Conservation (phyloP, 2,113 vertebrate species). For the Cavia porcellus region DNA sequence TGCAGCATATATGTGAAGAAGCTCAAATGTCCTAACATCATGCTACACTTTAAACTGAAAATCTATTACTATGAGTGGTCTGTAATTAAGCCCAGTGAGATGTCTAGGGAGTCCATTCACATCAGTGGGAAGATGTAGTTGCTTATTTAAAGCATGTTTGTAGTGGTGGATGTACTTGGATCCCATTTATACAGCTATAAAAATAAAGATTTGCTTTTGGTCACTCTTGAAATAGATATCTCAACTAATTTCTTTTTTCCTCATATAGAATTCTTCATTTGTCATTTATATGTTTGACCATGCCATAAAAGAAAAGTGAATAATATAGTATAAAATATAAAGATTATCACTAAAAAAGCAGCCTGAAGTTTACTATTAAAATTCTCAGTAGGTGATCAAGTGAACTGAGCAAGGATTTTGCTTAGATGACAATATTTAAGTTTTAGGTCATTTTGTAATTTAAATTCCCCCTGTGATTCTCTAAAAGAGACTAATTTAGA, state of each 20-base stretch:
- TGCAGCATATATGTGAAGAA: too few relatives aligned
- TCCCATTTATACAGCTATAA: too few relatives aligned
- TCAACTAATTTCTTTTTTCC: neutral
- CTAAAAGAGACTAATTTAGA: slow-evolving; percentile 53
- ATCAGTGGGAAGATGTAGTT: too few relatives aligned
- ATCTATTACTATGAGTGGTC: too few relatives aligned
- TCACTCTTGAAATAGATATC: neutral
- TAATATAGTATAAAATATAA: neutral
- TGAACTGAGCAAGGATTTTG: neutral
- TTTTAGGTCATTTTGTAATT: slow-evolving; percentile 44
- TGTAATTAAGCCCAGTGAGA: too few relatives aligned
- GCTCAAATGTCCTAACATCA: too few relatives aligned
- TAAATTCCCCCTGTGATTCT: slow-evolving; percentile 45
- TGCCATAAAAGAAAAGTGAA: slow-evolving; percentile 24
- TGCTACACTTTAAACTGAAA: too few relatives aligned
- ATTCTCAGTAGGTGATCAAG: neutral
- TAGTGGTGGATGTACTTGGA: too few relatives aligned
- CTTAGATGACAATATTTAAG: slow-evolving; percentile 45
- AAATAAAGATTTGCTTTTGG: too few relatives aligned
- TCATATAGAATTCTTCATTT: slow-evolving; percentile 19
- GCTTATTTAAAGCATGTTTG: too few relatives aligned
- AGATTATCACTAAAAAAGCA: neutral
- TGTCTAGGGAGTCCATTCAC: too few relatives aligned
- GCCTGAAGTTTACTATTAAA: neutral
- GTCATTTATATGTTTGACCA: slow-evolving; percentile 37